Base-by-base conservation (phyloP, 2,888 invertebrate species). In the Drosophila pseudotalamancana region DNA sequence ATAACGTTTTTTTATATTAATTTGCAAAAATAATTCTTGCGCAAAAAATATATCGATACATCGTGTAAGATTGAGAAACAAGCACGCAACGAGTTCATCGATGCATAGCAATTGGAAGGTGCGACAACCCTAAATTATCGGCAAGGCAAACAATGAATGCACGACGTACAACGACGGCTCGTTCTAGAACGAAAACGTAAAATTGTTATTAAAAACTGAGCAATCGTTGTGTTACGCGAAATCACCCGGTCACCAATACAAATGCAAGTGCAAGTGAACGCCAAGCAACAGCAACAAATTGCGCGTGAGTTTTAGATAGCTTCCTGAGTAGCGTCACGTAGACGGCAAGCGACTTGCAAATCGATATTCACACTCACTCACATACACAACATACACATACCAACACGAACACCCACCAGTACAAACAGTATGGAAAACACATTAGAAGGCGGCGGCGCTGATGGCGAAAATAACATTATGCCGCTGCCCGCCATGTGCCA, bases 261-360 rank as follows among this genome's bases (percentile, higher is more conserved):
- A 50, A 71, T 71, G 71, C 60, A 74, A 66, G 59, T 60, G 53
- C 50, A 18, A 55, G 46, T 63, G 43, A 54, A 51, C 50, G 50
- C 16, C 55, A 34, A 53, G 37, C 51, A 68, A 53, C 32, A 53
- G 21, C 53, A 68, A 64, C 39, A 48, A 63, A 73, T 68, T 73
- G 63, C 70, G 67, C 72, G 77, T 72, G 68, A 74, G 80, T 74
- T 63, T 70, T 70, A 74, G 71, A 59, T 61, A 65, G 59, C 61
- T 74, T 77, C 74, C 82, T 83, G 82, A 79, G 74, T 68, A 72
- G 82, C 85, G 83, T 83, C 83, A 85, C 83, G 83, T 83, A 83
- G 83, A 77, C 82, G 81, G 77, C 76, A 74, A 70, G 70, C 77
- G 48, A 59, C 67, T 63, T 72, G 72, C 72, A 72, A 70, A 80